Conservation (phyloP, 2,113 vertebrate genomes). For the Tupaia tana region DNA sequence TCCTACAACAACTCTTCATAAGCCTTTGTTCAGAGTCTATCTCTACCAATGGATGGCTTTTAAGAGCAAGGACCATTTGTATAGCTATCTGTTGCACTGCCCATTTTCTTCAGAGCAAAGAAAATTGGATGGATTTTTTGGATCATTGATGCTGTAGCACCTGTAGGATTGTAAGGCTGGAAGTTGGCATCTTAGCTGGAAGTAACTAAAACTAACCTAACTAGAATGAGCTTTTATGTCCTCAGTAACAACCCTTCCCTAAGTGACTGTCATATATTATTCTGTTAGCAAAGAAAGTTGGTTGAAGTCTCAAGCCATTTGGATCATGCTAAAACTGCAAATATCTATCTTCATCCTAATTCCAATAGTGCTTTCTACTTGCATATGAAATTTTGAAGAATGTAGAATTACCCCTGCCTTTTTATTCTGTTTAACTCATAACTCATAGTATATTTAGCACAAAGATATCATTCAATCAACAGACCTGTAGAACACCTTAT, state of each 20-base stretch:
- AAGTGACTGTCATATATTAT: not conserved
- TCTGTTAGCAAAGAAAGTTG: not conserved
- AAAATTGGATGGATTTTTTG: not conserved
- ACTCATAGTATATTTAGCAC: not conserved
- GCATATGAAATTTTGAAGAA: not conserved
- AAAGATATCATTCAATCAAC: not conserved
- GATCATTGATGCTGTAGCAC: not conserved
- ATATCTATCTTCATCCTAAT: not conserved
- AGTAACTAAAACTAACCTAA: not conserved
- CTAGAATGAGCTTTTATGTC: not conserved
- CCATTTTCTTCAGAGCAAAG: not conserved
- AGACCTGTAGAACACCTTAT: not conserved
- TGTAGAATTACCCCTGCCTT: fast-evolving
- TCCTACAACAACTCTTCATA: not conserved
- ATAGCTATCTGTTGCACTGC: not conserved
- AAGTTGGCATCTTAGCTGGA: not conserved
- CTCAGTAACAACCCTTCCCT: not conserved
- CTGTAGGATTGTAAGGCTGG: not conserved
- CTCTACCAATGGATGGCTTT: not conserved
- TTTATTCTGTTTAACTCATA: not conserved
- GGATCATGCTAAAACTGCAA: not conserved
- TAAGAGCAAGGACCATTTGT: not conserved
- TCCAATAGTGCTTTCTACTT: not conserved
- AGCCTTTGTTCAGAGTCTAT: not conserved
- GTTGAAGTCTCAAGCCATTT: not conserved